phyloP scores from a whole-genome alignment of 2,888 invertebrate genomes.

The Eudasyphora cyanicolor region DNA sequence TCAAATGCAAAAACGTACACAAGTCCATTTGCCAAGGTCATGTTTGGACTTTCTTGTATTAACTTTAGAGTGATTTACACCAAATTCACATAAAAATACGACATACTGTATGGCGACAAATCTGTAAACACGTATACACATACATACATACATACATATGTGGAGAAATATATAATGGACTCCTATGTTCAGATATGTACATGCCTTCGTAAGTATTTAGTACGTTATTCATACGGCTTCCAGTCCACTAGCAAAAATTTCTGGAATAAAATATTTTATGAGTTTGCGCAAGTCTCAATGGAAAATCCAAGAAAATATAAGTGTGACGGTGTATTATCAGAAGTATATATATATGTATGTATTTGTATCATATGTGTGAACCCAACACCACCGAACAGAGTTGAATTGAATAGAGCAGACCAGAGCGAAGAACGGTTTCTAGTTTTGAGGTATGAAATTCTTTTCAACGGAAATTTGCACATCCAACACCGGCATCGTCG shows the following conservation, averaged over 20 bases:
- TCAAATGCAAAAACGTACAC: background rate
- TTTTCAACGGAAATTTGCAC: constrained; percentile 3
- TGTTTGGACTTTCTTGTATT: constrained; percentile 41
- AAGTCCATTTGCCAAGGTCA: constrained; percentile 60
- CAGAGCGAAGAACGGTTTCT: background rate
- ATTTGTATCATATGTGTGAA: background rate
- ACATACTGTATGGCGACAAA: background rate
- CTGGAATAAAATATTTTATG: constrained; percentile 43
- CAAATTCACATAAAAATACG: background rate
- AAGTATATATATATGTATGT: background rate
- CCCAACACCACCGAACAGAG: background rate
- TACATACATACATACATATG: background rate
- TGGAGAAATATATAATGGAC: background rate
- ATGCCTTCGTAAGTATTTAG: background rate
- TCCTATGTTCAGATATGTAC: background rate
- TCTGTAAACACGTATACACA: background rate
- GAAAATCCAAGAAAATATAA: constrained; percentile 31
- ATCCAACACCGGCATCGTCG: constrained; percentile 24
- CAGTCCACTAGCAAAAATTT: background rate
- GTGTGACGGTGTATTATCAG: background rate
- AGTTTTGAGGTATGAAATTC: constrained; percentile 59
- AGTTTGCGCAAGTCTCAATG: constrained; percentile 62
- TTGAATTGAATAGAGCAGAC: constrained; percentile 8
- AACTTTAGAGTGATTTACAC: background rate
- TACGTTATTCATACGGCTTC: background rate